Conservation (phyloP, 1,140 invertebrate species). For the Cecropterus lyciades region DNA sequence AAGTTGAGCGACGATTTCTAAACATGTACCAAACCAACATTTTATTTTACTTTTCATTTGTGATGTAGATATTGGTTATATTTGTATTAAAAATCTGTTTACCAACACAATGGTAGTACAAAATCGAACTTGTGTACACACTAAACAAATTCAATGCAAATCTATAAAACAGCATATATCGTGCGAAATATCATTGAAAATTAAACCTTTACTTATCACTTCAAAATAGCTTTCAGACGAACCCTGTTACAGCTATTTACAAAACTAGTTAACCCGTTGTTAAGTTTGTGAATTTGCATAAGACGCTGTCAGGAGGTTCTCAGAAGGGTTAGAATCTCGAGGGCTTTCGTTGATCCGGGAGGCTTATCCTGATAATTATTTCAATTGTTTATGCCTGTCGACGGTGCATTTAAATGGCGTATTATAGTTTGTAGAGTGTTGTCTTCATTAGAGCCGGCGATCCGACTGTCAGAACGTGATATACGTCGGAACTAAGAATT, state of each 20-base stretch:
- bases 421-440: conserved; percentile 78
- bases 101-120: too few relatives aligned
- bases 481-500: conserved; percentile 52
- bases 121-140: too few relatives aligned
- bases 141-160: background rate
- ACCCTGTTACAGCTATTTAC: conserved; percentile 33
- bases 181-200: conserved; percentile 14
- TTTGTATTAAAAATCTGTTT: too few relatives aligned
- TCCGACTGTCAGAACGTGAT: conserved; percentile 61
- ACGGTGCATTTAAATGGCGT: conserved; percentile 81
- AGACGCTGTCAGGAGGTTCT: conserved; percentile 76
- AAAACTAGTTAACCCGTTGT: conserved; percentile 42
- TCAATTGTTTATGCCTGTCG: conserved; percentile 83
- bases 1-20: too few relatives aligned
- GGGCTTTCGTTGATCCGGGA: conserved; percentile 73
- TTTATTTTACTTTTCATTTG: too few relatives aligned
- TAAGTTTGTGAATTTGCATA: conserved; percentile 81
- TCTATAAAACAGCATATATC: conserved; percentile 35
- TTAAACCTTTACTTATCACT: background rate
- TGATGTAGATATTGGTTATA: too few relatives aligned
- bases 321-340: conserved; percentile 78
- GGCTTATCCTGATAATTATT: conserved; percentile 83
- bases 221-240: conserved; percentile 40
- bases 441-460: conserved; percentile 67
- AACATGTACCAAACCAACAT: too few relatives aligned